A percentile compares a stretch with the other conserved stretches of the same genome.
Evolutionary conservation across 2,113 vertebrate genomes (phyloP).

Genomic region (Myanophis thanlyinensis): DNA sequence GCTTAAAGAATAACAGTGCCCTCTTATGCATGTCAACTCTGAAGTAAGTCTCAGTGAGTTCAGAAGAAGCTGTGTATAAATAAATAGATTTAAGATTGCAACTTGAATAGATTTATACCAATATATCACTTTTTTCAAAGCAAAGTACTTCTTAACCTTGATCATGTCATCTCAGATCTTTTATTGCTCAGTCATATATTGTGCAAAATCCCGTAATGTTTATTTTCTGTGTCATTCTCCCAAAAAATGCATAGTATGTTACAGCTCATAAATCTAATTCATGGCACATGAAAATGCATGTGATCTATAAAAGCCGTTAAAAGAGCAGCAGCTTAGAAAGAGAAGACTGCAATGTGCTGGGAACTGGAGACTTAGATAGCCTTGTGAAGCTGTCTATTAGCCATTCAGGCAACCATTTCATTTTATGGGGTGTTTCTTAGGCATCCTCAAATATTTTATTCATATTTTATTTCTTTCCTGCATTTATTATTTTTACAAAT

Average conservation of each 20-base stretch:
- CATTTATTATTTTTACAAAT: background rate
- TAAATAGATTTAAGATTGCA: background rate
- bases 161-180: slow-evolving; percentile 4
- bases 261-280: slow-evolving; percentile 1
- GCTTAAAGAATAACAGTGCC: background rate
- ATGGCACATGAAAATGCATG: slow-evolving; percentile 2
- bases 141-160: background rate
- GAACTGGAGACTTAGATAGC: background rate
- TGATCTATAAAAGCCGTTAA: slow-evolving; percentile 14
- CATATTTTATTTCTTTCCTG: background rate
- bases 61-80: too few species aligned
- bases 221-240: slow-evolving; percentile 17
- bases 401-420: slow-evolving; percentile 1
- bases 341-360: background rate
- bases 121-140: background rate
- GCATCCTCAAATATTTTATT: background rate
- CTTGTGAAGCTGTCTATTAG: background rate
- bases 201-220: background rate
- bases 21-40: background rate
- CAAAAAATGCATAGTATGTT: background rate
- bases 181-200: background rate
- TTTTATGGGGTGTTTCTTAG: background rate
- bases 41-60: background rate
- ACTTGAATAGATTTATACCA: background rate
- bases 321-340: background rate